Conservation (phyloP, 1,140 invertebrate species). For the Drosophila tani region DNA sequence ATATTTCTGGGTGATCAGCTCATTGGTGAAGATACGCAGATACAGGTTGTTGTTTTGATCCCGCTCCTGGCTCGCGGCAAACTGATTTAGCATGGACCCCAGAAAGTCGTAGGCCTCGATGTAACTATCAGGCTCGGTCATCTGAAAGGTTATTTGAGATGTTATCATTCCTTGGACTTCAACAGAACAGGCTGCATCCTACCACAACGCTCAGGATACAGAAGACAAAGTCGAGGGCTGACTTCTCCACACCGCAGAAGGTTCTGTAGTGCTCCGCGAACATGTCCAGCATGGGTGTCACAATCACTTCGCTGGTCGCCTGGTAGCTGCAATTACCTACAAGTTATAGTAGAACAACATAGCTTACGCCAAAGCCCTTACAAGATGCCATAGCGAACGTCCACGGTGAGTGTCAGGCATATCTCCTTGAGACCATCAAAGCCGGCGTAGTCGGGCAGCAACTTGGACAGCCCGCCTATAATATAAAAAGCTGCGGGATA, state of each 20-base stretch:
- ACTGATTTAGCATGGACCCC: constrained; percentile 29
- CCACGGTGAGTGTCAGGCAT: constrained; percentile 34
- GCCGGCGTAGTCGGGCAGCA: constrained; percentile 25
- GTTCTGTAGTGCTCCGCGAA: constrained; percentile 35
- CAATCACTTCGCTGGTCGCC: constrained; percentile 30
- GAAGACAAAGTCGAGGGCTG: constrained; percentile 50
- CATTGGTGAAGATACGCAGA: constrained; percentile 49
- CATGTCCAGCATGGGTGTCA: constrained; percentile 56
- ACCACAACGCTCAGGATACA: constrained; percentile 35
- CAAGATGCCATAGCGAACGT: constrained; percentile 61
- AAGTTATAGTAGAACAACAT: not conserved
- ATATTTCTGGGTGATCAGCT: constrained; percentile 44
- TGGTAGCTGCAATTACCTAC: constrained; percentile 29
- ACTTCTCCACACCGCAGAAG: constrained; percentile 35
- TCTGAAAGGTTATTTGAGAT: constrained; percentile 22
- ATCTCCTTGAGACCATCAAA: constrained; percentile 25
- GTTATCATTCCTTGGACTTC: not conserved
- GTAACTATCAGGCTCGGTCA: constrained; percentile 8
- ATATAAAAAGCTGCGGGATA: constrained; percentile 34
- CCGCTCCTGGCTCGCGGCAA: constrained; percentile 10
- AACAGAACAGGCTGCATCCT: not conserved
- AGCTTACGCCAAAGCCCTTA: constrained; percentile 8
- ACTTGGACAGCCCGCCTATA: constrained; percentile 36
- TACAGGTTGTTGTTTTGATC: constrained; percentile 22
- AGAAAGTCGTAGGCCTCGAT: constrained; percentile 47